Percentiles rank a stretch among this genome's conserved stretches.
Conservation (phyloP, 2,797 vertebrate genomes). For the Cynodonichthys magdalenae region DNA sequence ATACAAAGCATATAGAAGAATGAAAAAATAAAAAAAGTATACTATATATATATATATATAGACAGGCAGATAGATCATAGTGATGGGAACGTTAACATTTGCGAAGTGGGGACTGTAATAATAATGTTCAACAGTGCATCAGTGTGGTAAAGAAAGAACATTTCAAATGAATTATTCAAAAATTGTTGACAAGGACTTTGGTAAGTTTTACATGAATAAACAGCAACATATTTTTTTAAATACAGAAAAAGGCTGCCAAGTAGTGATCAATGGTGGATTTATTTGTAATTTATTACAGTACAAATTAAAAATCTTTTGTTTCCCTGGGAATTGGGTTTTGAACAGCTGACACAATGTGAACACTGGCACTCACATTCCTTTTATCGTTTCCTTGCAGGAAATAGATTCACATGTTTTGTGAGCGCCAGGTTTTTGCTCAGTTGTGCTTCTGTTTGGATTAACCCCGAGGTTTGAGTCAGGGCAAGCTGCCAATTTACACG, state of each 20-base stretch:
- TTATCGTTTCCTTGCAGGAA: constrained; percentile 23
- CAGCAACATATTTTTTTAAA: neutral
- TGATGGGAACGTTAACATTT: too few species aligned
- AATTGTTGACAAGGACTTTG: too few species aligned
- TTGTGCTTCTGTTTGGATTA: constrained; percentile 11
- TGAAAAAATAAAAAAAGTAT: too few species aligned
- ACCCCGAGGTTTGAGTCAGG: constrained; percentile 8
- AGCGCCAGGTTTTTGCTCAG: constrained; percentile 11
- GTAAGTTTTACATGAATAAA: constrained; percentile 11
- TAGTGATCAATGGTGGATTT: too few species aligned
- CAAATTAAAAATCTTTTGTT: constrained; percentile 23
- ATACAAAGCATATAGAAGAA: constrained; percentile 2
- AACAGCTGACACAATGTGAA: constrained; percentile 22
- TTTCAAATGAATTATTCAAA: too few species aligned
- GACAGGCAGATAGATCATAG: too few species aligned
- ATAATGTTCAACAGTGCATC: too few species aligned
- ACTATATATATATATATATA: too few species aligned
- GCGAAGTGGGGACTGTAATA: too few species aligned
- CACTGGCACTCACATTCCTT: constrained; percentile 7
- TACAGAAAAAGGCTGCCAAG: too few species aligned
- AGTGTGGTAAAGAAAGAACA: too few species aligned
- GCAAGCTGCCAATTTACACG: constrained; percentile 22
- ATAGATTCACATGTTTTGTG: constrained; percentile 24
- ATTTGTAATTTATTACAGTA: too few species aligned
- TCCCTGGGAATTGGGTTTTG: constrained; percentile 40